These are phyloP conservation scores for Aphodius sticticus DNA, from an alignment of 2,888 invertebrate genomes.

Conservation along the genomic window DNA sequence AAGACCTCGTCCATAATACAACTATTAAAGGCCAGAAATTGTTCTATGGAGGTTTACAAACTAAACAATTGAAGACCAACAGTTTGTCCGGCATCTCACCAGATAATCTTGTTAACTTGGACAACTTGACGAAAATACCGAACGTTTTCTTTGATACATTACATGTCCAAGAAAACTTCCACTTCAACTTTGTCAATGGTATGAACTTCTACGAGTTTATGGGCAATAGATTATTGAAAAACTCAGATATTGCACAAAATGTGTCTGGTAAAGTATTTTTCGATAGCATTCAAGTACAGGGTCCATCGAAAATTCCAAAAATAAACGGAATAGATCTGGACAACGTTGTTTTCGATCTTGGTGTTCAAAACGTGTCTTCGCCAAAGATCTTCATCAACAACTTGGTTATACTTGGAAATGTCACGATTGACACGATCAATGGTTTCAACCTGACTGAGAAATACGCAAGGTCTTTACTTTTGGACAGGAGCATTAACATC, in stretches of 20 bases:
- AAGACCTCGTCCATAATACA: slow-evolving; percentile 41
- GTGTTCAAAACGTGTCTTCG: slow-evolving; percentile 48
- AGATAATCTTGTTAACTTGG: slow-evolving; percentile 51
- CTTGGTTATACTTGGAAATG: slow-evolving; percentile 48
- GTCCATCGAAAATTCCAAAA: slow-evolving; percentile 47
- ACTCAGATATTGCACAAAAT: slow-evolving; percentile 46
- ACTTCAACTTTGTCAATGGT: slow-evolving; percentile 49
- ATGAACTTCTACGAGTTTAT: slow-evolving; percentile 50
- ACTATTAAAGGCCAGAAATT: slow-evolving; percentile 51
- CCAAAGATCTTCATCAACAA: slow-evolving; percentile 50
- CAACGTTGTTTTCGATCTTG: slow-evolving; percentile 53
- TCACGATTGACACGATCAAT: slow-evolving; percentile 46
- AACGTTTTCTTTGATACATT: slow-evolving; percentile 50
- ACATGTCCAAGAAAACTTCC: slow-evolving; percentile 48
- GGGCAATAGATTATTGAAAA: slow-evolving; percentile 48
- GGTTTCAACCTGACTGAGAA: slow-evolving; percentile 45
- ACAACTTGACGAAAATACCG: slow-evolving; percentile 46
- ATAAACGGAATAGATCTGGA: slow-evolving; percentile 52
- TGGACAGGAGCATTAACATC: slow-evolving; percentile 40
- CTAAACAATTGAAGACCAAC: slow-evolving; percentile 46
- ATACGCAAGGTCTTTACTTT: slow-evolving; percentile 45
- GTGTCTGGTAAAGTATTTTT: slow-evolving; percentile 50
- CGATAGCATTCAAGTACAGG: slow-evolving; percentile 46
- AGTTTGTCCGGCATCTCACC: slow-evolving; percentile 47
- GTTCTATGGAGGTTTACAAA: slow-evolving; percentile 52